Evolutionary conservation across 2,113 vertebrate genomes (phyloP).

Genomic region (Eublepharis macularius): DNA sequence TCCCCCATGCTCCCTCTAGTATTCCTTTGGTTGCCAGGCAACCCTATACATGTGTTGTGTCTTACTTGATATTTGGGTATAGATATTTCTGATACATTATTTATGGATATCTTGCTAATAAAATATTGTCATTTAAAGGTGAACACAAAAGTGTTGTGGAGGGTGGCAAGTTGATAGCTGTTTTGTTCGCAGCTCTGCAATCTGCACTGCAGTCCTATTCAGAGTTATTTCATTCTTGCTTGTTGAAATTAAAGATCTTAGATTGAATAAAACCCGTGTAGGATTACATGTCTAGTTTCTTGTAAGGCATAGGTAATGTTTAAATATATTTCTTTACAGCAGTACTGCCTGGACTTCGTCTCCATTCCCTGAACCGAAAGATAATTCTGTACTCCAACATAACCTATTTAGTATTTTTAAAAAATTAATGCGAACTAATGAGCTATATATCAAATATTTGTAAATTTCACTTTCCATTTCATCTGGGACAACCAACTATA

Average conservation of each 20-base stretch:
- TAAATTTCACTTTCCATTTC: background rate
- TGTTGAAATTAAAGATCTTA: too few species aligned
- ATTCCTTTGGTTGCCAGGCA: background rate
- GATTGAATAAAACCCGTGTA: too few species aligned
- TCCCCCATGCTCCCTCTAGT: too few species aligned
- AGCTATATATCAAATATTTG: background rate
- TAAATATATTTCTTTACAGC: background rate
- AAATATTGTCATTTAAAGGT: background rate
- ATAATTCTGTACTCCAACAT: background rate
- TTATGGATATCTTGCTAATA: background rate
- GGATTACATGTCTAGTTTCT: background rate
- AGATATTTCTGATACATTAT: background rate
- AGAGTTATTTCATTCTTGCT: too few species aligned
- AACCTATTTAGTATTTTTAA: background rate
- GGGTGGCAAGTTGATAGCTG: background rate
- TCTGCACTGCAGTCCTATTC: too few species aligned
- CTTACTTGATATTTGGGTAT: background rate
- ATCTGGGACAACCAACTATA: background rate
- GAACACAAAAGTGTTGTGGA: background rate
- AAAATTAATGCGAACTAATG: background rate
- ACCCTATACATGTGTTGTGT: background rate
- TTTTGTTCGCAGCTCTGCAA: background rate
- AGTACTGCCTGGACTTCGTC: background rate
- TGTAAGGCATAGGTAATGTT: background rate
- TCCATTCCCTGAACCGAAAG: background rate